Base-by-base conservation (phyloP, 2,888 invertebrate genomes). In the Timema cristinae region DNA sequence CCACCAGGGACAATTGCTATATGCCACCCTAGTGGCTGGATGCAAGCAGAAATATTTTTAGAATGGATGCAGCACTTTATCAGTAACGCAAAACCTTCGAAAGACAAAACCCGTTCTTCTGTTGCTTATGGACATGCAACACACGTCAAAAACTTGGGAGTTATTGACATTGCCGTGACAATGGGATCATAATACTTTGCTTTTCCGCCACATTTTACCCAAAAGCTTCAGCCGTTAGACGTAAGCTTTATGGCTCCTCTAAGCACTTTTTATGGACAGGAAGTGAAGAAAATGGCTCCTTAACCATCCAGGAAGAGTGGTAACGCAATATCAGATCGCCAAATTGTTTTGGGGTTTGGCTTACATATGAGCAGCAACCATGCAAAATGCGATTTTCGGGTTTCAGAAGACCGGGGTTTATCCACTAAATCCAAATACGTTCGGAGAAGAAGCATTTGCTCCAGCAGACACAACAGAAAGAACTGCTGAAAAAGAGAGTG, bases 51-150 rank as follows among this genome's bases (percentile, higher is more conserved):
- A 32, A 70, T 79, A 2, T 81, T 80, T 74, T 75, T 78, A 5
- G 69, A 78, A 52, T 81, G 80, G 80, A 76, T 81, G 56, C 67
- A 76, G 50, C 79, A 81, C 75, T 79, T 79, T 67, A 71, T 77
- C 56, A 54, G 73, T 0, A 69, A 70, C 32, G 71, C 78, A 16
- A 78, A n/a, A 78, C n/a, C 78, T 78, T 6, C 71, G 76, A 50
- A 66, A 69, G 66, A 75, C 77, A 32, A 67, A n/a, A 76, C 66
- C 77, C 77, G 52, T 76, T 79, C 10, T 67, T 79, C 32, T 72
- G 79, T 13, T n/a, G 75, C 7, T 67, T 76, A 75, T 75, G 73
- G 76, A 10, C 76, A 76, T 68, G 67, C 51, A 47, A 68, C 70
- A 48, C 75, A 76, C 67, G 74, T 67, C 5, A 72, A 73, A 66